Base-by-base conservation (phyloP, 2,797 vertebrate genomes). In the Atherinosoma microstoma region DNA sequence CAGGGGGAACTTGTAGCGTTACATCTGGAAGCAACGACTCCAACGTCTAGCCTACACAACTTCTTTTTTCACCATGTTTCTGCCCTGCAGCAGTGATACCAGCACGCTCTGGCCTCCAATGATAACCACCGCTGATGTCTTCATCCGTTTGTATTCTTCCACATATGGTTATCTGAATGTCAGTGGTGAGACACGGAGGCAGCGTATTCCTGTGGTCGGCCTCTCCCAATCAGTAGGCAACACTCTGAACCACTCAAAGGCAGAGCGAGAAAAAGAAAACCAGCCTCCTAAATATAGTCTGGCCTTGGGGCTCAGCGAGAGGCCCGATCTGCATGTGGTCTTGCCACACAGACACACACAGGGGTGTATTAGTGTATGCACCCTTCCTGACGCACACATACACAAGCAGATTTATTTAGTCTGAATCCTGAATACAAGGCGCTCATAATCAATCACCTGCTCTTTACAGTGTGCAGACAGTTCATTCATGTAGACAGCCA, bases 91-190 rank as follows among this genome's bases (percentile, higher is more conserved):
- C 54, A 54, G 45, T 58, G 82, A 87, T 78, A 86, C 65, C 79
- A 75, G 75, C 56, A 27, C 68, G 79, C 76, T 57, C 67, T 72
- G 79, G 16, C 24, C 54, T 58, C 66, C 75, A 83, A 90, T 86
- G 87, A 90, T 90, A 92, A 89, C 86, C 88, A 66, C 67, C 2
- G n/a, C 80, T 62, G 70, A 86, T 88, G 79, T 87, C 89, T 84
- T 84, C 86, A 81, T 87, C 64, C 67, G 59, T 84, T 87, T 84
- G 83, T 86, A 35, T 84, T 84, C 79, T 73, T 75, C 90, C 89
- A 90, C 88, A 89, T 85, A 87, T 91, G 90, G 89, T 92, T 90
- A 90, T 90, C 85, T 89, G 79, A 84, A 84, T 65, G 83, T 77
- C 75, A 59, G 91, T 18, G 89, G 91, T 82, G 87, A 91, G 91